Conservation (phyloP, 1,140 invertebrate genomes). For the Drosophila gunungcola region DNA sequence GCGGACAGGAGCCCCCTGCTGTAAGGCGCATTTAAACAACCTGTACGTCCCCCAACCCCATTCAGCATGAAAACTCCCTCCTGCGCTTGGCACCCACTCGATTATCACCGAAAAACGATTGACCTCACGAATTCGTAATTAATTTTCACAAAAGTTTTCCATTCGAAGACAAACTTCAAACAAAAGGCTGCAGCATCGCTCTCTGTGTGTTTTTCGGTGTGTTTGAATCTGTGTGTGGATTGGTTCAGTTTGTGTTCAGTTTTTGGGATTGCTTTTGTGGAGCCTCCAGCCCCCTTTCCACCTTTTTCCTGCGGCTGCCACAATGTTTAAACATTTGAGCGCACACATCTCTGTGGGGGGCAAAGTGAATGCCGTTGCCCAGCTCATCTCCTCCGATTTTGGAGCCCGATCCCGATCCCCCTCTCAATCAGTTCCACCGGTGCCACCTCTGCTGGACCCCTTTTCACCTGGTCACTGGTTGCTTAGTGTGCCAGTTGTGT, state of each 20-base stretch:
- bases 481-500: conserved; percentile 58
- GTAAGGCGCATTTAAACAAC: conserved; percentile 64
- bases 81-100: conserved; percentile 74
- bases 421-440: conserved; percentile 18
- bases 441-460: conserved; percentile 15
- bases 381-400: conserved; percentile 33
- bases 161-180: conserved; percentile 84
- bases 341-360: conserved; percentile 67
- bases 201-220: conserved; percentile 9
- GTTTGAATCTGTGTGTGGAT: conserved; percentile 34
- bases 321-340: conserved; percentile 80
- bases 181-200: conserved; percentile 54
- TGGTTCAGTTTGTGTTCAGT: conserved; percentile 50
- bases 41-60: conserved; percentile 20
- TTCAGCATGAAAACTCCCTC: conserved; percentile 3
- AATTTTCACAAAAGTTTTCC: conserved; percentile 84
- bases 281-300: background rate
- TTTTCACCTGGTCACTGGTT: conserved; percentile 36
- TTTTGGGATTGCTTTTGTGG: conserved; percentile 65
- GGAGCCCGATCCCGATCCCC: conserved; percentile 17
- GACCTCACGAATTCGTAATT: conserved; percentile 83
- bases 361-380: conserved; percentile 53
- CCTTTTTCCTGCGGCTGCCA: conserved; percentile 42
- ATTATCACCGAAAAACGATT: conserved; percentile 83
- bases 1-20: conserved; percentile 24